Conservation (phyloP, 2,113 vertebrate genomes). For the Microtus pennsylvanicus region DNA sequence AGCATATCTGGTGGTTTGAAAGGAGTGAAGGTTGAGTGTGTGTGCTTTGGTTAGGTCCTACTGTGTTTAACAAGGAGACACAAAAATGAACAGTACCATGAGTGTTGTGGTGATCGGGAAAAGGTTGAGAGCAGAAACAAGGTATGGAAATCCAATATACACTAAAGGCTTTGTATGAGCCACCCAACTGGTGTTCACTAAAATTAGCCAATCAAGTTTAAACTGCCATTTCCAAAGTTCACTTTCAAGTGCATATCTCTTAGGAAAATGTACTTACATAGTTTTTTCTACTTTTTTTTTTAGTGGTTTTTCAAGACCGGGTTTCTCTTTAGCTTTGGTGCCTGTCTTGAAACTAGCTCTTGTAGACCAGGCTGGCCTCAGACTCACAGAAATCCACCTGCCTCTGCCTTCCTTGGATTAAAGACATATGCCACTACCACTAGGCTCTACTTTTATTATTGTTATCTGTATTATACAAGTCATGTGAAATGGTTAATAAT, state of each 20-base stretch:
- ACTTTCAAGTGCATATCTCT: constrained; percentile 11
- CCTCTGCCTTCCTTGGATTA: too few relatives aligned
- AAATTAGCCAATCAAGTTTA: constrained; percentile 41
- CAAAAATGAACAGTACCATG: neutral
- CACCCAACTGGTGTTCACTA: constrained; percentile 16
- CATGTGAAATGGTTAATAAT: constrained; percentile 44
- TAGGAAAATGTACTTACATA: neutral
- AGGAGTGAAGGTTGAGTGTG: neutral
- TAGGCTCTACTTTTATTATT: constrained; percentile 28
- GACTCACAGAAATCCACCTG: too few relatives aligned
- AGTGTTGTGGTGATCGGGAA: neutral
- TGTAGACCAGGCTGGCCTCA: too few relatives aligned
- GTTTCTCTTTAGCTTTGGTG: too few relatives aligned
- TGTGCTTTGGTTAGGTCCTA: constrained; percentile 63
- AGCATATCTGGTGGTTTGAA: constrained; percentile 42
- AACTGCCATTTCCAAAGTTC: constrained; percentile 45
- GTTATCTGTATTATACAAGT: neutral
- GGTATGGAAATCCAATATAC: neutral
- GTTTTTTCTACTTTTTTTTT: neutral
- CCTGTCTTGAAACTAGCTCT: too few relatives aligned
- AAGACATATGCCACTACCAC: too few relatives aligned
- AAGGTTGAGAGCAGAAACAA: constrained; percentile 6
- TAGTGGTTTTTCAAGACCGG: too few relatives aligned
- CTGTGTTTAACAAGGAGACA: constrained; percentile 55
- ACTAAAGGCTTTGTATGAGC: constrained; percentile 23